These are phyloP conservation scores for Hyposoter dolosus DNA, from an alignment of 2,888 invertebrate species.

Conservation along the genomic window DNA sequence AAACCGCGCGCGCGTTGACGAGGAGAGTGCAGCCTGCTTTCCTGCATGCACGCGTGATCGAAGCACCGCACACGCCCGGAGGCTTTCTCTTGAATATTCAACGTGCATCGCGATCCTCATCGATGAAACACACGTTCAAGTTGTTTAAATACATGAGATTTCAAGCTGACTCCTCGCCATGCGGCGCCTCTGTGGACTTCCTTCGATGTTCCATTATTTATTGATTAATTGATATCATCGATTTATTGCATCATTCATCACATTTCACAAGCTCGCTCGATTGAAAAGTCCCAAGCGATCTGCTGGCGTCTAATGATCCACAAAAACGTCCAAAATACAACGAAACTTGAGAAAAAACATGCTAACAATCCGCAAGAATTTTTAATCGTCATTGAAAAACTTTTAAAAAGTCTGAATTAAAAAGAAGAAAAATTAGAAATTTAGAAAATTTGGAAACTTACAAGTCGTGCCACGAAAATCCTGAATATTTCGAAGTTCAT, in stretches of 20 bases:
- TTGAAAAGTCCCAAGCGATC: not conserved
- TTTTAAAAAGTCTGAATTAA: too few relatives aligned
- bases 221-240: not conserved
- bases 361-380: too few relatives aligned
- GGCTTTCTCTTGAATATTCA: constrained; percentile 81
- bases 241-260: not conserved
- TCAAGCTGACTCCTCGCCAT: constrained; percentile 6
- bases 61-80: constrained; percentile 68
- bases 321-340: too few relatives aligned
- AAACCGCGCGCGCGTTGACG: constrained; percentile 68
- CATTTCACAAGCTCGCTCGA: not conserved
- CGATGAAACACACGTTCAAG: constrained; percentile 20
- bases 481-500: too few relatives aligned
- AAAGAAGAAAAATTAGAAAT: too few relatives aligned
- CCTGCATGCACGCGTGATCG: constrained; percentile 52
- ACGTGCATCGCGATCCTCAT: constrained; percentile 63
- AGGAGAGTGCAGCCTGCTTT: constrained; percentile 3
- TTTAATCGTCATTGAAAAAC: too few relatives aligned
- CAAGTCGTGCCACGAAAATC: too few relatives aligned
- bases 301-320: too few relatives aligned
- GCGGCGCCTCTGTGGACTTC: not conserved
- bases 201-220: not conserved
- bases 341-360: too few relatives aligned
- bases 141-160: constrained; percentile 13
- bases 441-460: too few relatives aligned